Percentiles rank a stretch among this genome's conserved stretches.
These are phyloP conservation scores for Phalloptychus januarius DNA, from an alignment of 2,797 vertebrate genomes.

Conservation along the genomic window DNA sequence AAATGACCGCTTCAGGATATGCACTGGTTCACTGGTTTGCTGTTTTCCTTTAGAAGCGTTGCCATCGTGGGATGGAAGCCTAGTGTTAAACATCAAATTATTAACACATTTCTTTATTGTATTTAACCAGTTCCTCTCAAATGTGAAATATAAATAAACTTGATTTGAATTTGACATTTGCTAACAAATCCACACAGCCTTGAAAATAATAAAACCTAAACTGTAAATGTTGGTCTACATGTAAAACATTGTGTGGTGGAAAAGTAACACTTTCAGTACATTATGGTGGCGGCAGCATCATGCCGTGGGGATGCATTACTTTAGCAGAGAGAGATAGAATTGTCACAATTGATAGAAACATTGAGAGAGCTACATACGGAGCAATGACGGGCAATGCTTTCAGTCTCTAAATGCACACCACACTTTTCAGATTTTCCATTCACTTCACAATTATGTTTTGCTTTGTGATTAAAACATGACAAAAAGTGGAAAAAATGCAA, in stretches of 20 bases:
- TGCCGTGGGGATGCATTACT: not conserved
- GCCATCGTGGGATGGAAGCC: conserved; percentile 96
- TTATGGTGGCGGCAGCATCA: not conserved
- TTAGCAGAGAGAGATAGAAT: not conserved
- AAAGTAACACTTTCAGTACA: not conserved
- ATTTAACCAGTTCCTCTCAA: too few species aligned
- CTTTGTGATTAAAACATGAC: not conserved
- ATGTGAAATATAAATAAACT: too few species aligned
- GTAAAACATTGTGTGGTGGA: not conserved
- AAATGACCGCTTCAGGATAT: conserved; percentile 97
- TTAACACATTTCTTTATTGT: not conserved
- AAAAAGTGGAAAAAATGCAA: not conserved
- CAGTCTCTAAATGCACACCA: not conserved
- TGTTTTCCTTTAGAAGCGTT: conserved; percentile 97
- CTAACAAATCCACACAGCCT: not conserved
- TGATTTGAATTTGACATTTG: too few species aligned
- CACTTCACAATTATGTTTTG: not conserved
- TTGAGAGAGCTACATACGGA: not conserved
- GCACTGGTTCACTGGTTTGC: conserved; percentile 96
- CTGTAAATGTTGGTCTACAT: not conserved
- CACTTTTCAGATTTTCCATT: not conserved
- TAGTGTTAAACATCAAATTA: conserved; percentile 48
- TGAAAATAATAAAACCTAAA: not conserved
- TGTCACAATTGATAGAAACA: not conserved
- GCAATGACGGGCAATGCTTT: not conserved